A percentile compares a stretch with the other conserved stretches of the same genome.
Evolutionary conservation across 1,140 invertebrate genomes (phyloP).

Genomic region (Vollenhovia emeryi): DNA sequence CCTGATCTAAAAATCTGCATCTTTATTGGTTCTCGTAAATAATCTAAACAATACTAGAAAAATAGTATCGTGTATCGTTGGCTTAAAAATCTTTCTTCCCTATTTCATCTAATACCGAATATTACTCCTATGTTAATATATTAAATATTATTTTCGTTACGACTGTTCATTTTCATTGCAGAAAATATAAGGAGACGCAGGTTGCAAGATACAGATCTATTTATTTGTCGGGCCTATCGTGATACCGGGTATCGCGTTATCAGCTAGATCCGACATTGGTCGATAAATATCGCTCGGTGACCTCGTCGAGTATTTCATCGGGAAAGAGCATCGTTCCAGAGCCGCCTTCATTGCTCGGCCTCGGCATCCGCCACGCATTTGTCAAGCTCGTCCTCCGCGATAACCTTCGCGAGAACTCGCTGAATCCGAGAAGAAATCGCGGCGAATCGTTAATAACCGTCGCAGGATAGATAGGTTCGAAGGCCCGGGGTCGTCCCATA

Average conservation of each 20-base stretch:
- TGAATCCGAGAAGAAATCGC: not conserved
- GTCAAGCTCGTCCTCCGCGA: conserved; percentile 13
- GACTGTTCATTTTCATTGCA: not conserved
- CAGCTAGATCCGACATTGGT: not conserved
- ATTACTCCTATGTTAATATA: too few species aligned
- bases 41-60: too few species aligned
- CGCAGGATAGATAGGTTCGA: not conserved
- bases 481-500: not conserved
- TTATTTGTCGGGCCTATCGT: not conserved
- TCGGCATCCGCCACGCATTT: conserved; percentile 11
- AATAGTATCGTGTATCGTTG: too few species aligned
- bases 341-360: not conserved
- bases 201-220: not conserved
- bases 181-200: not conserved
- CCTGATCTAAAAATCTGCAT: too few species aligned
- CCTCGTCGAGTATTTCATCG: not conserved
- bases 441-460: not conserved
- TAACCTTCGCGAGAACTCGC: conserved; percentile 16
- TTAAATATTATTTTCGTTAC: not conserved
- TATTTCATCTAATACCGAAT: too few species aligned
- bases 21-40: too few species aligned
- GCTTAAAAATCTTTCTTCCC: too few species aligned
- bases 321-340: not conserved
- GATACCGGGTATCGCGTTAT: too few species aligned
- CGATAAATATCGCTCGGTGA: not conserved